phyloP scores from a whole-genome alignment of 2,113 vertebrate species.

The Hyaena hyaena region DNA sequence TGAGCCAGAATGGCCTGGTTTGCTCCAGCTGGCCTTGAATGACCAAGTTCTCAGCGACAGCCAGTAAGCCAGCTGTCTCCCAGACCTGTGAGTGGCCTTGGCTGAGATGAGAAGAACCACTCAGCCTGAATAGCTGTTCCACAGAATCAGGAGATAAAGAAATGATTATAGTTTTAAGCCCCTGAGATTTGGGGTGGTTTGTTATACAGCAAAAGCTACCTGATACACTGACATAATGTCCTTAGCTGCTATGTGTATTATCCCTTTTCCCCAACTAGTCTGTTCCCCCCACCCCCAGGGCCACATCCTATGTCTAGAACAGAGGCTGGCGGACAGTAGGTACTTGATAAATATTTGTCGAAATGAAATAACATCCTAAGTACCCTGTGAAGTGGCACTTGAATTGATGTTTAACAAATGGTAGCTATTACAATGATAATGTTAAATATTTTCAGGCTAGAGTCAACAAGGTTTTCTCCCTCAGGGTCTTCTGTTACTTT shows the following conservation, averaged over 20 bases:
- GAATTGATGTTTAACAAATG: not conserved
- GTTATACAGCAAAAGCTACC: not conserved
- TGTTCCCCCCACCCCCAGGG: not conserved
- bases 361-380: not conserved
- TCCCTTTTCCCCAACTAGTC: not conserved
- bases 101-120: not conserved
- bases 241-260: not conserved
- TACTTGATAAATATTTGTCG: not conserved
- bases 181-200: not conserved
- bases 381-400: not conserved
- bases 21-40: not conserved
- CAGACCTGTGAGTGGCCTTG: not conserved
- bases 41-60: not conserved
- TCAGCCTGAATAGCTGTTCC: not conserved
- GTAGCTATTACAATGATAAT: not conserved
- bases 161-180: not conserved
- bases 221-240: not conserved
- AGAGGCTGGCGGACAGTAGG: not conserved
- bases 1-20: not conserved
- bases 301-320: not conserved
- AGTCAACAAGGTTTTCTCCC: not conserved
- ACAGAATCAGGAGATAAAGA: not conserved
- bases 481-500: not conserved
- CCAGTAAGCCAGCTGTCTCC: not conserved
- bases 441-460: not conserved